Evolutionary conservation across 2,797 vertebrate genomes (phyloP), one percentile per base, ranked within the genome.

Genomic region (Myotis daubentonii): DNA sequence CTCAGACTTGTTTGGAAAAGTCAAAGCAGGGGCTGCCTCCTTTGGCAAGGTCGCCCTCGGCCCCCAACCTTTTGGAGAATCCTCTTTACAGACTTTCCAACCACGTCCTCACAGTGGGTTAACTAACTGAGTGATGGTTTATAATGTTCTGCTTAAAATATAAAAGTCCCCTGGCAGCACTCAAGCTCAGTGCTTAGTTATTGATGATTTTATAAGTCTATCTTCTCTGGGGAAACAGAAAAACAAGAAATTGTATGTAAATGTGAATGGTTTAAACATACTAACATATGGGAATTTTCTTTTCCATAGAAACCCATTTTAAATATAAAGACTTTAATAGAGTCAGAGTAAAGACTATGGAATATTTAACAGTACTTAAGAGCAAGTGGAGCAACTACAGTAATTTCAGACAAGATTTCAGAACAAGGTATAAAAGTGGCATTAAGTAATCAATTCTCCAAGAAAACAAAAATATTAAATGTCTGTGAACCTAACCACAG

Each of bases 351-450:
- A 70, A 80, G 8, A 79, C 72, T 17, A 15, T 20, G 71, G 10
- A 10, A 70, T 75, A 5, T 68, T 62, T 81, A 87, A 20, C 2
- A 19, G 12, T 87, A 44, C 17, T 41, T 72, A 72, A 78, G 38
- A 51, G 11, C 57, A 93, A 47, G 19, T 38, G 28, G 2, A 91
- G 2, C 15, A 30, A 3, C 12, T 53, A 12, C 47, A 53, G 51
- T 71, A 87, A 76, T 60, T 91, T 91, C 28, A 89, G 3, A 86
- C 25, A 85, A 87, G 76, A 89, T 65, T 89, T 72, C 47, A 62
- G n/a, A 83, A 49, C 0, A 75, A 57, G 9, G 12, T 8, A 17
- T 85, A 87, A 92, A 22, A 66, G 9, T 19, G 15, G 2, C 8
- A 89, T 75, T 76, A n/a, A 7, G 38, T 60, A 38, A 76, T 20